Evolutionary conservation across 2,888 invertebrate genomes (phyloP), one percentile per base, ranked within the genome.

Genomic region (Acrocera orbiculus): DNA sequence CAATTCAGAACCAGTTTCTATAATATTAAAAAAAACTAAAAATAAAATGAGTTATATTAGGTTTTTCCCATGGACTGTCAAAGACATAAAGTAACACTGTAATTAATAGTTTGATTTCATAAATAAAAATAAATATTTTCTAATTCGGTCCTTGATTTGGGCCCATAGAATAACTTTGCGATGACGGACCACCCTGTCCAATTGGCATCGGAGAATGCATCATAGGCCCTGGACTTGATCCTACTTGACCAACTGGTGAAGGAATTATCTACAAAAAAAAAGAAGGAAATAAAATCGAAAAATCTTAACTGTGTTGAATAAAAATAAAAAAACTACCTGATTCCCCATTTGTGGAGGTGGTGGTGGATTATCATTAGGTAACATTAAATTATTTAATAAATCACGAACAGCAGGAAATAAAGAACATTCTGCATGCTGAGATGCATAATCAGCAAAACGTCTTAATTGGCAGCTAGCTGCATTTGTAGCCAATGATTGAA

Each of bases 381-480:
- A 61, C 27, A 75, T 73, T 47, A 93, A 70, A 65, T 83, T 89
- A 24, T 77, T 71, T 34, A 93, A 62, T 36, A 93, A 64, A 61
- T 93, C 90, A 41, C 87, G 70, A 30, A 93, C 77, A 14, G 90
- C 87, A 19, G 90, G 89, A 60, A 82, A 90, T 34, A 93, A 70
- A 11, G 87, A 83, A 56, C 92, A 92, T 52, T 92, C 89, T 65
- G 65, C 81, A 27, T 37, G 34, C 46, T 63, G 69, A 5, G 61
- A 68, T 44, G 71, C 71, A 54, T 76, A 82, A 49, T 86, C 85
- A 34, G 76, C 70, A 54, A 82, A 85, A 30, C 72, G 63, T 46
- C 76, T 73, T 10, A 79, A 58, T 37, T 76, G 66, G 14, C 69
- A 60, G 35, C 69, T 72, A 0, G 73, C 75, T 1, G 75, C 72